Conservation (phyloP, 1,140 invertebrate species). For the Scaptodrosophila lebanonensis region DNA sequence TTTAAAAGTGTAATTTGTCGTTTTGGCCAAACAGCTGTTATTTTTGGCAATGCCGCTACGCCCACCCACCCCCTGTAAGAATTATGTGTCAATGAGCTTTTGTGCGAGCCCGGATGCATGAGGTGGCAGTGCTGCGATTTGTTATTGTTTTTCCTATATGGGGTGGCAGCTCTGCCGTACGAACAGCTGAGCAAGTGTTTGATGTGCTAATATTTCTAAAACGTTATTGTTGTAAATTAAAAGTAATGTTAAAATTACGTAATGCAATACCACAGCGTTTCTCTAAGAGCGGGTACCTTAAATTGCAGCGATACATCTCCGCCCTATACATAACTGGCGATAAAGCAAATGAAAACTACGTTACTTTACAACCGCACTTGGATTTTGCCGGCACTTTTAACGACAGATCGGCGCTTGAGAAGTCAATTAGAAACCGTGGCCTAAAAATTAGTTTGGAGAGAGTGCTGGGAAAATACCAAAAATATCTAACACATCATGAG, state of each 20-base stretch:
- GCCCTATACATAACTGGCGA: conserved; percentile 81
- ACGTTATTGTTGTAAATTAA: conserved; percentile 11
- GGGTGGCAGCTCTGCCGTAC: no score
- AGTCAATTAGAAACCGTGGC: conserved; percentile 78
- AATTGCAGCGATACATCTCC: conserved; percentile 71
- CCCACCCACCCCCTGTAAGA: no score
- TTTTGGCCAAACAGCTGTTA: neutral
- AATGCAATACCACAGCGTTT: conserved; percentile 1
- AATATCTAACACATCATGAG: conserved; percentile 77
- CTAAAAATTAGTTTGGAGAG: conserved; percentile 77
- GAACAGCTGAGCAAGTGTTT: no score
- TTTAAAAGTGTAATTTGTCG: neutral
- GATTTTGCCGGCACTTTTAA: conserved; percentile 79
- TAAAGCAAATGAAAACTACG: conserved; percentile 79
- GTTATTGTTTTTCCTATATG: no score
- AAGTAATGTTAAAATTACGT: conserved; percentile 39
- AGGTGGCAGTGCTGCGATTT: no score
- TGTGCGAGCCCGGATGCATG: no score
- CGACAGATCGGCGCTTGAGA: conserved; percentile 76
- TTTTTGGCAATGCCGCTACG: conserved; percentile 1
- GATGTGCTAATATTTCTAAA: no score
- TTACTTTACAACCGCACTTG: conserved; percentile 79
- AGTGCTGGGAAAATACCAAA: conserved; percentile 78
- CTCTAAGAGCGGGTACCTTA: neutral
- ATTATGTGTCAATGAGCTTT: no score